These are phyloP conservation scores for Heliornis fulica DNA, from an alignment of 2,113 vertebrate genomes.

Conservation along the genomic window DNA sequence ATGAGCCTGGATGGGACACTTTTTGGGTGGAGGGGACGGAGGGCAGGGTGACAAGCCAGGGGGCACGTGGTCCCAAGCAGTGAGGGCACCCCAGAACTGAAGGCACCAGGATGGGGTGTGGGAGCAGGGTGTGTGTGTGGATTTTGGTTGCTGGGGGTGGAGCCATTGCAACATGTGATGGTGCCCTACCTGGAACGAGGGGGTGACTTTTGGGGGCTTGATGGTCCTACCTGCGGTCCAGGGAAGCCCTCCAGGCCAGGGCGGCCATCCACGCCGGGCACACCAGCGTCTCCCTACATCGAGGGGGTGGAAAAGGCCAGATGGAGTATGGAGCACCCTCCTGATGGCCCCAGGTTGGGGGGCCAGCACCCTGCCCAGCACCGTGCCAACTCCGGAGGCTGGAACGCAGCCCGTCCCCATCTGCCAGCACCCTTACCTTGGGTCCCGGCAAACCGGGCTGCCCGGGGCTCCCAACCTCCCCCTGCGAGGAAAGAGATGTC, in stretches of 20 bases:
- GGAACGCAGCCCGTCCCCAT: background rate
- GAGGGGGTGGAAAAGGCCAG: background rate
- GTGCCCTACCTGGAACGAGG: too few relatives aligned
- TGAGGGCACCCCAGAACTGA: background rate
- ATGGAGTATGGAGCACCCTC: background rate
- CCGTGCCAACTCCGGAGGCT: background rate
- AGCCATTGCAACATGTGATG: too few relatives aligned
- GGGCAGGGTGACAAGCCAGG: background rate
- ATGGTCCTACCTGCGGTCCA: conserved; percentile 80
- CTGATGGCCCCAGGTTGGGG: accelerated
- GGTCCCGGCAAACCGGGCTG: conserved; percentile 47
- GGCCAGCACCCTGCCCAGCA: background rate
- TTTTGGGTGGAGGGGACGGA: background rate
- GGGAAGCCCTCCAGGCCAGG: conserved; percentile 85
- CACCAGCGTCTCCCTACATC: conserved; percentile 71
- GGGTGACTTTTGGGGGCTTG: background rate
- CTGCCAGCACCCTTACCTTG: conserved; percentile 27
- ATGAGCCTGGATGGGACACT: accelerated
- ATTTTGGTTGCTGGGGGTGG: background rate
- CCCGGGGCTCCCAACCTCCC: conserved; percentile 68
- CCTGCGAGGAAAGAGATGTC: conserved; percentile 44
- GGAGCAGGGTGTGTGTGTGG: too few relatives aligned
- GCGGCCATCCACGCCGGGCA: conserved; percentile 77
- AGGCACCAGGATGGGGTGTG: accelerated
- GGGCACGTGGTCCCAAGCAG: background rate